Conservation (phyloP, 1,140 invertebrate genomes). For the Cardiocondyla obscurior region DNA sequence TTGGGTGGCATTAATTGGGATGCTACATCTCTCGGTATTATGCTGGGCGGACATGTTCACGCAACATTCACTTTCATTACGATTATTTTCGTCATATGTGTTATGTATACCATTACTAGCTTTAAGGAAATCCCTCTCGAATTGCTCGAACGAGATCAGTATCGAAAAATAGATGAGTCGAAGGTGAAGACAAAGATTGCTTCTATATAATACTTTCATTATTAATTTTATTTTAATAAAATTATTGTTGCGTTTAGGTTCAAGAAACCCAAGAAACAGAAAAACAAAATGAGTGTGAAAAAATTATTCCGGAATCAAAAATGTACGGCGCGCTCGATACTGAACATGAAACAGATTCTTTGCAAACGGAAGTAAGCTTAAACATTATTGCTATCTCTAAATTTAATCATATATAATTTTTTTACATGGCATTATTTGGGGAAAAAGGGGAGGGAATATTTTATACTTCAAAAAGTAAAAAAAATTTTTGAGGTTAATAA, state of each 20-base stretch:
- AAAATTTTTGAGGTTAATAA: no score
- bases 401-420: not conserved
- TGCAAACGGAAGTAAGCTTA: constrained; percentile 65
- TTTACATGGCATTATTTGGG: not conserved
- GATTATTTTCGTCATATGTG: constrained; percentile 93
- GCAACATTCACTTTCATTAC: constrained; percentile 96
- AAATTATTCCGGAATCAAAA: constrained; percentile 76
- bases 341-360: constrained; percentile 36
- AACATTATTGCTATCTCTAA: not conserved
- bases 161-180: constrained; percentile 76
- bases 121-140: constrained; percentile 94
- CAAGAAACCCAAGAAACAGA: constrained; percentile 54
- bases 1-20: constrained; percentile 98
- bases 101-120: constrained; percentile 91
- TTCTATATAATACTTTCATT: not conserved
- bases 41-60: constrained; percentile 94
- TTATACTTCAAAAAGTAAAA: no score
- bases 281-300: constrained; percentile 70
- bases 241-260: constrained; percentile 55
- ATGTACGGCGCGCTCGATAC: constrained; percentile 58
- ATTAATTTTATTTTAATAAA: not conserved
- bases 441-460: not conserved
- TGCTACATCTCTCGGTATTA: constrained; percentile 89
- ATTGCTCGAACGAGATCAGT: constrained; percentile 83
- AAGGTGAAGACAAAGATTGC: constrained; percentile 77